These are phyloP conservation scores for Macaca mulatta DNA, from an alignment of 2,113 vertebrate species.

Conservation along the genomic window DNA sequence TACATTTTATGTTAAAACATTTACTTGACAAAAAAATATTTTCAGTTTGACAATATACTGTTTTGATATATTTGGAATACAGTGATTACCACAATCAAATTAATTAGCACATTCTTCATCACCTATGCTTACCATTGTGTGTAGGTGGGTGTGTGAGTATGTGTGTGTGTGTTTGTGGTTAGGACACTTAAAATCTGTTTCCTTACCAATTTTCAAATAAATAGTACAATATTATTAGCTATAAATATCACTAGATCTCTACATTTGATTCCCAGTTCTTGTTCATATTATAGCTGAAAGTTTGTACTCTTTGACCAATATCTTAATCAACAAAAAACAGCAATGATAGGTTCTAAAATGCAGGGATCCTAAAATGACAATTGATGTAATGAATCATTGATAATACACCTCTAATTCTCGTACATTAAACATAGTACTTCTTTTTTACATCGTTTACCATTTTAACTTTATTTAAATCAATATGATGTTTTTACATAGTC, in stretches of 20 bases:
- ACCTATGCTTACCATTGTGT: not conserved
- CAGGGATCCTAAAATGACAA: not conserved
- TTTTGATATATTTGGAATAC: not conserved
- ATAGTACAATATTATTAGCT: not conserved
- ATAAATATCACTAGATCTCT: not conserved
- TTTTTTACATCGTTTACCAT: not conserved
- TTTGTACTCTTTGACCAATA: not conserved
- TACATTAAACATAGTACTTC: not conserved
- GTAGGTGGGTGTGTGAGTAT: not conserved
- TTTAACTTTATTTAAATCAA: not conserved
- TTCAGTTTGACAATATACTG: not conserved
- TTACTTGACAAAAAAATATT: not conserved
- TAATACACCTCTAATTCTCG: not conserved
- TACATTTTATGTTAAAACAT: not conserved
- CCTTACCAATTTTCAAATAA: not conserved
- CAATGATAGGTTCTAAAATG: not conserved
- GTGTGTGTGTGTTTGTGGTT: not conserved
- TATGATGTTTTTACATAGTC: not conserved
- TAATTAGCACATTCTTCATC: not conserved
- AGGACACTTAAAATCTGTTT: not conserved
- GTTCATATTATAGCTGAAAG: not conserved
- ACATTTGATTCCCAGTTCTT: not conserved
- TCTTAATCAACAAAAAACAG: not conserved
- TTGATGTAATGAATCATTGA: not conserved
- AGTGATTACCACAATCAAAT: not conserved